These are phyloP conservation scores for Trialeurodes vaporariorum DNA, from an alignment of 1,140 invertebrate genomes.

Conservation along the genomic window DNA sequence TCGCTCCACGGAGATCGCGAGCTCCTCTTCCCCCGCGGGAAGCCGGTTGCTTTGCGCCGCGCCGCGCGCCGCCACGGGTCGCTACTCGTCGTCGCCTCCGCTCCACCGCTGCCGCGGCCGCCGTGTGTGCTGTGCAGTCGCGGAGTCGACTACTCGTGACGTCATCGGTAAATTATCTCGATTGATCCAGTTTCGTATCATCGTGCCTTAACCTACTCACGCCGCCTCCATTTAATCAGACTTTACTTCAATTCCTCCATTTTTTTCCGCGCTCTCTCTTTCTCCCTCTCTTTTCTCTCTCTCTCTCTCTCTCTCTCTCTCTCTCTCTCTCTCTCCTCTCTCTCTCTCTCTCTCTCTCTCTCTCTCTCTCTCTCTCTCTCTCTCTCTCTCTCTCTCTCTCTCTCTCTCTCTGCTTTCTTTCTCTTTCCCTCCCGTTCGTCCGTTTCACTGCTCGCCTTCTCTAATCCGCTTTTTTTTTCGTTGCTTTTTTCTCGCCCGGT, in stretches of 20 bases:
- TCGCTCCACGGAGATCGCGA: no score
- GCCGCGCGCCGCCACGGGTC: no score
- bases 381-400: conserved; percentile 20
- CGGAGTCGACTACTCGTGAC: not conserved
- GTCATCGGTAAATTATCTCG: not conserved
- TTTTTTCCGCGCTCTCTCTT: conserved; percentile 3
- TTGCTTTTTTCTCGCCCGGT: no score
- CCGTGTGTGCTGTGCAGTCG: no score
- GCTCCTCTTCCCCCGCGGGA: no score
- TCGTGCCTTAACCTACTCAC: conserved; percentile 36
- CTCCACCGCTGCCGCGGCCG: no score
- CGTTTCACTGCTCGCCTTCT: no score
- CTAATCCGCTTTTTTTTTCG: no score
- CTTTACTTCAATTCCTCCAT: conserved; percentile 9
- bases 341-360: conserved; percentile 15
- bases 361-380: conserved; percentile 17
- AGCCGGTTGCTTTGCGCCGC: no score
- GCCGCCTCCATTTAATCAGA: conserved; percentile 28
- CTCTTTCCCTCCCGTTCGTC: conserved; percentile 17
- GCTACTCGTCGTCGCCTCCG: no score
- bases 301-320: not conserved
- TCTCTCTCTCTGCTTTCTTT: conserved; percentile 16
- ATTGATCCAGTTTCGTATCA: conserved; percentile 2
- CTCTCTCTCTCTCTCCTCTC: conserved; percentile 11
- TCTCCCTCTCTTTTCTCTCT: not conserved